Conservation (phyloP, 2,797 vertebrate species). For the Nasua narica region DNA sequence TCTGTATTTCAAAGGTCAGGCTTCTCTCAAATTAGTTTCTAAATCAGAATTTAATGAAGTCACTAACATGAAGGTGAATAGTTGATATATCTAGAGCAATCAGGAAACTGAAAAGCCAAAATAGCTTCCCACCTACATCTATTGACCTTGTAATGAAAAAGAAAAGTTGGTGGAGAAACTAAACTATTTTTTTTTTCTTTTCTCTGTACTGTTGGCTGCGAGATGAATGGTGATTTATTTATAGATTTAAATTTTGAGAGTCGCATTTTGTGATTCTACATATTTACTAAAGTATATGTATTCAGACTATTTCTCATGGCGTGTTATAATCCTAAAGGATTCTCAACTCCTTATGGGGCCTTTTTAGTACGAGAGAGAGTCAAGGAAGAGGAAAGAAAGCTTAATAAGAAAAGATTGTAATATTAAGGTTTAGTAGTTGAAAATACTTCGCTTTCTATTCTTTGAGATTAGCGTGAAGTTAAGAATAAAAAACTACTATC, state of each 20-base stretch:
- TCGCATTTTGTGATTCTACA: conserved; percentile 11
- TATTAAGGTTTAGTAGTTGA: conserved; percentile 20
- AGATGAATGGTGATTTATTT: conserved; percentile 33
- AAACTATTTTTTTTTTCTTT: neutral
- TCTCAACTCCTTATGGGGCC: neutral
- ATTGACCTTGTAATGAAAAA: conserved; percentile 30
- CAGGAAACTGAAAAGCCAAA: conserved; percentile 55
- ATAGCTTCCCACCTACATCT: conserved; percentile 31
- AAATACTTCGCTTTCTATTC: conserved; percentile 47
- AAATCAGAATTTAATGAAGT: conserved; percentile 68
- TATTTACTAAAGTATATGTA: conserved; percentile 55
- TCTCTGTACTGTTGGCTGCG: neutral
- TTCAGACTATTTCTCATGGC: conserved; percentile 9
- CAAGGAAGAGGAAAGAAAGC: neutral
- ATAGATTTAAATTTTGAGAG: conserved; percentile 42
- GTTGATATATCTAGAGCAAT: conserved; percentile 52
- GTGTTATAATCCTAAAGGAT: conserved; percentile 31
- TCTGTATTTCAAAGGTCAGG: conserved; percentile 57
- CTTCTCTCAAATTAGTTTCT: conserved; percentile 70
- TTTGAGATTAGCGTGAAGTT: conserved; percentile 56
- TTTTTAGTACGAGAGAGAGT: neutral
- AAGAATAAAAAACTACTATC: conserved; percentile 58
- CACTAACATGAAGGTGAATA: conserved; percentile 60
- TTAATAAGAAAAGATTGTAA: conserved; percentile 41
- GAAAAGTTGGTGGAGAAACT: neutral